These are phyloP conservation scores for Phaethon lepturus DNA, from an alignment of 2,113 vertebrate genomes.

Conservation along the genomic window DNA sequence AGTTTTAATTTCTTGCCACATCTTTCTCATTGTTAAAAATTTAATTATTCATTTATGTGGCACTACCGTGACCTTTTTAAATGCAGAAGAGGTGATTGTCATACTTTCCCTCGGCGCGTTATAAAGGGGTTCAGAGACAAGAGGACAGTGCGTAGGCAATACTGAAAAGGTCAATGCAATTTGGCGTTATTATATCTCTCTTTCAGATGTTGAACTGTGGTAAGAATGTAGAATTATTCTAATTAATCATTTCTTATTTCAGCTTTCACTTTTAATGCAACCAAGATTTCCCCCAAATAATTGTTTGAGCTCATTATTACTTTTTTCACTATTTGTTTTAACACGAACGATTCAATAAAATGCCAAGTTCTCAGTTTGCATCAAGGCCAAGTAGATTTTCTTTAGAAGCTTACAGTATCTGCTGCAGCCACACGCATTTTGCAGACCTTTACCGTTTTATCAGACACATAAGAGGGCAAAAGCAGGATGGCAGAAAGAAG, in stretches of 20 bases:
- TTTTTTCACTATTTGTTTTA: neutral
- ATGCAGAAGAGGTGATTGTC: slow-evolving; percentile 56
- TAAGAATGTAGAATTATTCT: slow-evolving; percentile 43
- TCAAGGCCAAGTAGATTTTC: neutral
- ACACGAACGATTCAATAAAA: neutral
- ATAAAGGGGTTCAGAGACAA: slow-evolving; percentile 58
- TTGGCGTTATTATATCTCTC: slow-evolving; percentile 56
- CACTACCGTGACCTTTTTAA: slow-evolving; percentile 72
- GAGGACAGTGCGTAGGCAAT: neutral
- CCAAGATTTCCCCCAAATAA: neutral
- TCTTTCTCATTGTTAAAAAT: slow-evolving; percentile 2
- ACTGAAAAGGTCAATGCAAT: slow-evolving; percentile 76
- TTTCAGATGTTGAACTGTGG: slow-evolving; percentile 29
- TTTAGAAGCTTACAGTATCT: neutral
- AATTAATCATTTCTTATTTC: slow-evolving; percentile 64
- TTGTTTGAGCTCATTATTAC: neutral
- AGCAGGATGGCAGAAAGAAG: neutral
- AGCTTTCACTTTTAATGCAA: neutral
- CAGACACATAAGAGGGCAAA: neutral
- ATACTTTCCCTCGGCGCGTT: neutral
- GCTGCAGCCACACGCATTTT: neutral
- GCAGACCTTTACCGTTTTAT: neutral
- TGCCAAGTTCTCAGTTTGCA: neutral
- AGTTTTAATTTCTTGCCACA: neutral
- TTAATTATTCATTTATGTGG: slow-evolving; percentile 1